Conservation (phyloP, 1,140 invertebrate species). For the Drosophila tani region DNA sequence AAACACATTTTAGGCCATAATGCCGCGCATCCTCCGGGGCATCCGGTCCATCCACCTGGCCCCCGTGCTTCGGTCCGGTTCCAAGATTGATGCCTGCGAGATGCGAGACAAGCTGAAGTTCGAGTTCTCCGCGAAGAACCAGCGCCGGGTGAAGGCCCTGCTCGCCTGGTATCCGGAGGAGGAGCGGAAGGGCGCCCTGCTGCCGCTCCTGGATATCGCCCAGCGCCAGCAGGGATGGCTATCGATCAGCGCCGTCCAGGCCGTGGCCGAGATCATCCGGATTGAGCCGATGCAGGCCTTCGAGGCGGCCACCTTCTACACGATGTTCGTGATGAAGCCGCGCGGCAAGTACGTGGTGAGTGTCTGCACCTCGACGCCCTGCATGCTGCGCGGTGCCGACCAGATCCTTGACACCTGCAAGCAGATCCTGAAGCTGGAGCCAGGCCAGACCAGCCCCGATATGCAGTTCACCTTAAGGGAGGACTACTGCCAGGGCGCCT, state of each 20-base stretch:
- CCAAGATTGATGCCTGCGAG: conserved; percentile 3
- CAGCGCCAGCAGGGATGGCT: conserved; percentile 66
- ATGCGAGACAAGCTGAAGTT: conserved; percentile 49
- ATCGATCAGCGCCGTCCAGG: conserved; percentile 48
- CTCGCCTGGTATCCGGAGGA: conserved; percentile 27
- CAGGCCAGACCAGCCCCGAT: conserved; percentile 36
- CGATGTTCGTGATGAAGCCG: conserved; percentile 49
- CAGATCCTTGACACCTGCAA: conserved; percentile 25
- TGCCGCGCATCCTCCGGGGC: neutral
- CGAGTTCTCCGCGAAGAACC: conserved; percentile 40
- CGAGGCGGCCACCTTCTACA: conserved; percentile 53
- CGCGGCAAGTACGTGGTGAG: conserved; percentile 22
- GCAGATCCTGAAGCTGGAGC: conserved; percentile 16
- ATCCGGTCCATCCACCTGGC: conserved; percentile 1
- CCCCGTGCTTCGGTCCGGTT: neutral
- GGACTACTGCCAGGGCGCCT: conserved; percentile 48
- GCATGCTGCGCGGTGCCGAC: conserved; percentile 45
- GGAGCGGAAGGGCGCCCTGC: conserved; percentile 43
- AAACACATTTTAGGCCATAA: neutral
- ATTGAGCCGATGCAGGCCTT: conserved; percentile 53
- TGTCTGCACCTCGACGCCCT: conserved; percentile 52
- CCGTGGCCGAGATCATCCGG: conserved; percentile 42
- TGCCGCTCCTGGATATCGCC: conserved; percentile 61
- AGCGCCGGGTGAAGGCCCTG: conserved; percentile 16
- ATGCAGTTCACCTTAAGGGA: conserved; percentile 52